Percentiles rank a stretch among this genome's conserved stretches.
These are phyloP conservation scores for Gouania willdenowi DNA, from an alignment of 2,797 vertebrate genomes.

Conservation along the genomic window DNA sequence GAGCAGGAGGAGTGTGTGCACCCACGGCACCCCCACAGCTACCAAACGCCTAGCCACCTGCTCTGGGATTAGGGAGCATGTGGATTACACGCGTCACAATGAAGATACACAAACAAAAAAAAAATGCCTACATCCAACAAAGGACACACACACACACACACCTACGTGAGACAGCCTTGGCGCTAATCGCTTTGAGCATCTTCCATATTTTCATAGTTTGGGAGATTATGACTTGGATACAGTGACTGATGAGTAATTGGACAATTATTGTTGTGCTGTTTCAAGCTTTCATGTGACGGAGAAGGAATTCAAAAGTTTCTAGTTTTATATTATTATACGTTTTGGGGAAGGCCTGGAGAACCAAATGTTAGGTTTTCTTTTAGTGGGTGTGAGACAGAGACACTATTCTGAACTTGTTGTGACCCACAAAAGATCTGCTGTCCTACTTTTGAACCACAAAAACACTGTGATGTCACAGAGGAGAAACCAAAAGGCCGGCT, in stretches of 20 bases:
- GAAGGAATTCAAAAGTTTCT: too few relatives aligned
- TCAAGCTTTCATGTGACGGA: neutral
- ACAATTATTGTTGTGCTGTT: neutral
- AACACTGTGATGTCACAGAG: constrained; percentile 28
- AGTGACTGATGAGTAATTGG: neutral
- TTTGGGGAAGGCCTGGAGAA: neutral
- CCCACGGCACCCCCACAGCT: constrained; percentile 51
- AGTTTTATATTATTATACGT: neutral
- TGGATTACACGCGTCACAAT: constrained; percentile 77
- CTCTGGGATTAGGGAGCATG: constrained; percentile 76
- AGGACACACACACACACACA: constrained; percentile 18
- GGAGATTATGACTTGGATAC: constrained; percentile 5
- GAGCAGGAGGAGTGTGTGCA: constrained; percentile 57
- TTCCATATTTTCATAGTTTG: constrained; percentile 36
- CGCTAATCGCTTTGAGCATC: constrained; percentile 47
- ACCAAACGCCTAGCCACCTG: constrained; percentile 77
- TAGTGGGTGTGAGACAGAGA: neutral
- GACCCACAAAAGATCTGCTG: constrained; percentile 40
- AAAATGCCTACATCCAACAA: constrained; percentile 63
- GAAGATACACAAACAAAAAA: constrained; percentile 69
- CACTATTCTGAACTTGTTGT: constrained; percentile 5
- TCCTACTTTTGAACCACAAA: constrained; percentile 41
- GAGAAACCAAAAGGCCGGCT: constrained; percentile 1
- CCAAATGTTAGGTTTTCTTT: too few relatives aligned
- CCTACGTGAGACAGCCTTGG: constrained; percentile 14